Percentiles rank a stretch among this genome's conserved stretches.
Conservation (phyloP, 2,797 vertebrate genomes). For the Apogon talboti region DNA sequence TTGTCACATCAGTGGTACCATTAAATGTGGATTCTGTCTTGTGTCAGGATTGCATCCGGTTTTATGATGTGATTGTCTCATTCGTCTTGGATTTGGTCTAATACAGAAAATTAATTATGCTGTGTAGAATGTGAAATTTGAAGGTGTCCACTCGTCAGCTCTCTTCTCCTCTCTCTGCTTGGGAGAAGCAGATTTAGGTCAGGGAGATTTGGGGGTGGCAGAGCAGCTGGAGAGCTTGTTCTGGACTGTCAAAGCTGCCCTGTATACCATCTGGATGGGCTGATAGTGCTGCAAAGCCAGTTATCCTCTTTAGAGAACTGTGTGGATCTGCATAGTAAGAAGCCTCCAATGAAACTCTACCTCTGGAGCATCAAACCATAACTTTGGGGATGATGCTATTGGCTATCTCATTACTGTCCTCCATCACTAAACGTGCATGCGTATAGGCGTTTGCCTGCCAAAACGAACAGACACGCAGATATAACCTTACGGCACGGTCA, state of each 20-base stretch:
- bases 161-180: constrained; percentile 40
- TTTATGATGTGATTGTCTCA: constrained; percentile 6
- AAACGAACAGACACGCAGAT: constrained; percentile 9
- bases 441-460: neutral
- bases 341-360: constrained; percentile 49
- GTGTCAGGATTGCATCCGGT: neutral
- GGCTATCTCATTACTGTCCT: constrained; percentile 8
- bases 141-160: constrained; percentile 67
- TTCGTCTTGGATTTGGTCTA: constrained; percentile 3
- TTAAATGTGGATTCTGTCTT: too few species aligned
- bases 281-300: constrained; percentile 77
- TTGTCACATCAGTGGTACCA: too few species aligned
- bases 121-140: constrained; percentile 54
- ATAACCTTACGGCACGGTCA: constrained; percentile 21
- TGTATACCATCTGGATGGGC: constrained; percentile 77
- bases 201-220: constrained; percentile 76
- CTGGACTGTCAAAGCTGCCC: constrained; percentile 75
- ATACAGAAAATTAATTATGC: constrained; percentile 33
- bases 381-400: constrained; percentile 27
- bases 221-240: constrained; percentile 74
- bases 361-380: constrained; percentile 39
- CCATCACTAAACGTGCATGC: neutral
- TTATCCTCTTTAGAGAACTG: constrained; percentile 75
- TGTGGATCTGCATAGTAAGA: constrained; percentile 74
- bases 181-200: constrained; percentile 78